Evolutionary conservation across 2,113 vertebrate genomes (phyloP).

Genomic region (Nibea coibor): DNA sequence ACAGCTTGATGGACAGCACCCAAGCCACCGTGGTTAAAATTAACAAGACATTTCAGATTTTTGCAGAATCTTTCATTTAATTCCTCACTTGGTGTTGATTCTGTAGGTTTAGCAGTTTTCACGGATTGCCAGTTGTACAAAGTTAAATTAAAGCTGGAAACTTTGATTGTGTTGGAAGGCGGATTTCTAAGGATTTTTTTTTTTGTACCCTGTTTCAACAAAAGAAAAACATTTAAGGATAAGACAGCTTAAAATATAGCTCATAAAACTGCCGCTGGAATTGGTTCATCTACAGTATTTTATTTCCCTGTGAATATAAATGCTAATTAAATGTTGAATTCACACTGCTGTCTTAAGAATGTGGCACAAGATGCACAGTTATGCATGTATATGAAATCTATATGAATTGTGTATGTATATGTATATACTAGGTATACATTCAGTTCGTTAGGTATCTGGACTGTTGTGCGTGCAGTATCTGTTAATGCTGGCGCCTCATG

Average conservation of each 20-base stretch:
- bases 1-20: background rate
- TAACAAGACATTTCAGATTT: constrained; percentile 19
- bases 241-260: constrained; percentile 24
- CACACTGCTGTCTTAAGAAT: background rate
- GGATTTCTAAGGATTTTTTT: constrained; percentile 23
- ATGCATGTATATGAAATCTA: background rate
- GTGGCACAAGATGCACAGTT: background rate
- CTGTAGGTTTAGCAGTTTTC: constrained; percentile 31
- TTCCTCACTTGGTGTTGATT: constrained; percentile 1
- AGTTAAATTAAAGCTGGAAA: constrained; percentile 37
- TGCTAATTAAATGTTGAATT: constrained; percentile 6
- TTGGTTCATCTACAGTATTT: constrained; percentile 7
- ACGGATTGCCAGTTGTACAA: background rate
- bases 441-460: background rate
- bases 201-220: constrained; percentile 2
- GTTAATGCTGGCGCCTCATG: background rate
- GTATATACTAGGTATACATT: background rate
- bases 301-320: constrained; percentile 11
- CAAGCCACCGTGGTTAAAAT: background rate
- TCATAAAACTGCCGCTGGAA: constrained; percentile 25
- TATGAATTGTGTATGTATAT: background rate
- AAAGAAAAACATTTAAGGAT: constrained; percentile 9
- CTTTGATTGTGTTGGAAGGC: constrained; percentile 14
- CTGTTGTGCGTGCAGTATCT: background rate
- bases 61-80: background rate